A percentile compares a stretch with the other conserved stretches of the same genome.
Evolutionary conservation across 2,113 vertebrate species (phyloP).

Genomic region (Tricholaema leucomelas): DNA sequence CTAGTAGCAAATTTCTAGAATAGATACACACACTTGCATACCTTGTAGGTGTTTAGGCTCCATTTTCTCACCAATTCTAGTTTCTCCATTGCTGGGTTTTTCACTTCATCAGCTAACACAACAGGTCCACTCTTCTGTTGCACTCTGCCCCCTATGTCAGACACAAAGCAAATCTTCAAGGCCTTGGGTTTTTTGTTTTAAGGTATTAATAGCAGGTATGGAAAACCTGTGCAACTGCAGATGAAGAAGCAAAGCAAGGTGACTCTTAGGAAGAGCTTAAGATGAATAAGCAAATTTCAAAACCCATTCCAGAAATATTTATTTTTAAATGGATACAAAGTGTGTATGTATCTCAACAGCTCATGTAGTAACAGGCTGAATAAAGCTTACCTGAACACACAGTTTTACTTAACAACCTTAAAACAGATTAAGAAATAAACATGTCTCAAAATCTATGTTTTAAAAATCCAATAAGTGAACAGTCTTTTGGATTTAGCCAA

Average conservation of each 20-base stretch:
- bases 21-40: slow-evolving; percentile 51
- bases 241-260: not conserved
- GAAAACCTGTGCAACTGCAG: not conserved
- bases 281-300: not conserved
- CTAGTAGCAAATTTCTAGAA: not conserved
- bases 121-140: slow-evolving; percentile 84
- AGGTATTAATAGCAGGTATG: not conserved
- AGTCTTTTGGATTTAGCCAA: not conserved
- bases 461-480: not conserved
- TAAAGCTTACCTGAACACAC: not conserved
- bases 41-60: slow-evolving; percentile 99
- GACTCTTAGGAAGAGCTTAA: not conserved
- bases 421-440: not conserved
- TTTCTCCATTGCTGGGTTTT: slow-evolving; percentile 97
- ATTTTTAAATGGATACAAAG: not conserved
- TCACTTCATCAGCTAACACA: slow-evolving; percentile 92
- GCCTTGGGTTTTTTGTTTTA: not conserved
- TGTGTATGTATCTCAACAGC: not conserved
- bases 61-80: slow-evolving; percentile 95
- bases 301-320: not conserved
- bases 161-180: slow-evolving; percentile 33
- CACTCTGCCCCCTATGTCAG: slow-evolving; percentile 39
- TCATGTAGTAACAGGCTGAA: not conserved
- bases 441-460: not conserved
- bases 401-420: not conserved